Percentiles rank a stretch among this genome's conserved stretches.
Conservation (phyloP, 2,113 vertebrate species). For the Lipotes vexillifer region DNA sequence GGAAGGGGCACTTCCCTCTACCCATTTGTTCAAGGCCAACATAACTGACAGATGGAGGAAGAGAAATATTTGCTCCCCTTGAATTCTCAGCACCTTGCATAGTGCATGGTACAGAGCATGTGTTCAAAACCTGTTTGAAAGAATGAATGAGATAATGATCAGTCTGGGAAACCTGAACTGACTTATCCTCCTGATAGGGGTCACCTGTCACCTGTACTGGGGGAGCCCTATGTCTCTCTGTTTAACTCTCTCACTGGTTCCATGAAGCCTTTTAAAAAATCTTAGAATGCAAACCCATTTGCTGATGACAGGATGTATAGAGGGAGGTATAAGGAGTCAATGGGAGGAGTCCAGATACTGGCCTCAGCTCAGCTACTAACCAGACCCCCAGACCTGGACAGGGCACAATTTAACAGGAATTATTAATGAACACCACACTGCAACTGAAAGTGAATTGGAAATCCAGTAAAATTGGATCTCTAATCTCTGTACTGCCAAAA, state of each 20-base stretch:
- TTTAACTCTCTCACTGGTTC: neutral
- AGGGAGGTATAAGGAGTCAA: neutral
- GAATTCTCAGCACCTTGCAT: neutral
- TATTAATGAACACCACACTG: slow-evolving; percentile 27
- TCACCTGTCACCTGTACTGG: neutral
- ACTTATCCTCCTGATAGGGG: neutral
- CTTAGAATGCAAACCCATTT: neutral
- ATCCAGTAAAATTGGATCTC: slow-evolving; percentile 56
- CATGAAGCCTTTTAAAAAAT: neutral
- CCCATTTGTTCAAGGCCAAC: neutral
- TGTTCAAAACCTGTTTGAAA: neutral
- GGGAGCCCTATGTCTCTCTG: neutral
- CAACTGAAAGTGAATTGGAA: slow-evolving; percentile 43
- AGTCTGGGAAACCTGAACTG: neutral
- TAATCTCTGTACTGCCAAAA: slow-evolving; percentile 21
- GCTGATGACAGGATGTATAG: neutral
- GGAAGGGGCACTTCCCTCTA: neutral
- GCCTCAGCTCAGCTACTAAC: neutral
- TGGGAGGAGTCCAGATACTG: neutral
- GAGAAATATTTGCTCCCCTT: too few species aligned
- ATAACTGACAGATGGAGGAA: neutral
- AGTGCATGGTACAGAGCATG: neutral
- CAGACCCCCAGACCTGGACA: neutral
- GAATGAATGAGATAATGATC: neutral
- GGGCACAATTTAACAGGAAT: slow-evolving; percentile 27